phyloP scores from a whole-genome alignment of 2,797 vertebrate species.

The Anomalospiza imberbis region DNA sequence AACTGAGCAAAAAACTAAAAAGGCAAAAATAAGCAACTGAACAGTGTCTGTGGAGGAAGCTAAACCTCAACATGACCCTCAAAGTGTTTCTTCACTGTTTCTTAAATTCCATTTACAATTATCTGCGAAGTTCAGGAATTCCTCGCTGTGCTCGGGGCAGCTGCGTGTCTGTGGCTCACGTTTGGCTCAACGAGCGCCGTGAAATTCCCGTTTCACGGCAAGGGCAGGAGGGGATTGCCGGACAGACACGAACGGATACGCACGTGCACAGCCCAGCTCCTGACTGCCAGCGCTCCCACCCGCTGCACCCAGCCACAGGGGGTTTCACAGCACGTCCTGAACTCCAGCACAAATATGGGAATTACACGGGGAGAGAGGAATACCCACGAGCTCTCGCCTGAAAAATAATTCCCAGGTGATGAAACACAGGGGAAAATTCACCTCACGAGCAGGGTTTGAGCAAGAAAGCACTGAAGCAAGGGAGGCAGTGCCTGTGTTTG shows the following conservation, averaged over 20 bases:
- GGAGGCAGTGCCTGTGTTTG: background rate
- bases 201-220: background rate
- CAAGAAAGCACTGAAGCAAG: background rate
- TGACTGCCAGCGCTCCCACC: background rate
- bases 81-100: background rate
- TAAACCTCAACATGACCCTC: background rate
- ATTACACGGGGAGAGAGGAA: background rate
- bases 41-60: background rate
- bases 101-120: background rate
- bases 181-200: background rate
- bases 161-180: accelerated
- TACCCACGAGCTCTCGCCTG: accelerated
- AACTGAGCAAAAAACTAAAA: background rate
- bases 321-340: background rate
- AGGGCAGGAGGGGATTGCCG: background rate
- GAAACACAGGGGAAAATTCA: background rate
- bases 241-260: background rate
- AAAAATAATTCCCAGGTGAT: background rate
- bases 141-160: background rate
- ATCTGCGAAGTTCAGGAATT: background rate
- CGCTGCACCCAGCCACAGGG: accelerated
- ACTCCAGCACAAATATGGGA: background rate
- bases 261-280: background rate
- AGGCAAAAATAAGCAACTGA: background rate
- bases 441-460: background rate